Conservation (phyloP, 1,140 invertebrate genomes). For the Drosophila lowei region DNA sequence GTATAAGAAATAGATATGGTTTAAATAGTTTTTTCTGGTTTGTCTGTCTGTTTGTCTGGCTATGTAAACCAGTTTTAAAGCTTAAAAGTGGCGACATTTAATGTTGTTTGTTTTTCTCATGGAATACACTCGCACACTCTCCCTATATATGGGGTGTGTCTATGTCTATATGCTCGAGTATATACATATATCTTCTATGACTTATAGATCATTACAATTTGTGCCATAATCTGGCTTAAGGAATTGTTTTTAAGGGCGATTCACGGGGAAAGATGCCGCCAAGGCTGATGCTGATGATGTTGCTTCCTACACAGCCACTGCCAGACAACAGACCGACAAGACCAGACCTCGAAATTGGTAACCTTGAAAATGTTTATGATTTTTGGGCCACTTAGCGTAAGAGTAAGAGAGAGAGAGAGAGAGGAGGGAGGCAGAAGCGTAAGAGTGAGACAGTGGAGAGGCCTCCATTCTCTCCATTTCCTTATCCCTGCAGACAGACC, state of each 20-base stretch:
- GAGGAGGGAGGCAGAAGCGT: not conserved
- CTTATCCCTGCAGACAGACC: conserved; percentile 25
- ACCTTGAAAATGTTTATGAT: conserved; percentile 51
- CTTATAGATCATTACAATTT: conserved; percentile 31
- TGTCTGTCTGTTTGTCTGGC: conserved; percentile 21
- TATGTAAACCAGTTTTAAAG: conserved; percentile 48
- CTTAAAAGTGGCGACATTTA: conserved; percentile 48
- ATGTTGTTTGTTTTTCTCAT: conserved; percentile 41
- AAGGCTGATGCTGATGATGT: conserved; percentile 3
- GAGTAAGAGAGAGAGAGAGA: not conserved
- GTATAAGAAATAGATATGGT: conserved; percentile 19
- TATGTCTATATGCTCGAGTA: not conserved
- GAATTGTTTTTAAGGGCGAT: conserved; percentile 11
- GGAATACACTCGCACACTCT: not conserved
- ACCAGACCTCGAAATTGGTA: conserved; percentile 19
- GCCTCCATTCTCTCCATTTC: conserved; percentile 14
- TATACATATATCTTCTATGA: conserved; percentile 23
- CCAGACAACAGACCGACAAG: not conserved
- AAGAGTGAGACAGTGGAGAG: conserved; percentile 1
- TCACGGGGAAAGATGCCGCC: too few species aligned
- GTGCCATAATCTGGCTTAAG: conserved; percentile 45
- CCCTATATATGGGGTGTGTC: not conserved
- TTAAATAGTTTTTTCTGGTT: conserved; percentile 13
- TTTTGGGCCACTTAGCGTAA: conserved; percentile 32
- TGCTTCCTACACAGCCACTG: conserved; percentile 14